Evolutionary conservation across 1,140 invertebrate genomes (phyloP).

Genomic region (Argopecten irradians): DNA sequence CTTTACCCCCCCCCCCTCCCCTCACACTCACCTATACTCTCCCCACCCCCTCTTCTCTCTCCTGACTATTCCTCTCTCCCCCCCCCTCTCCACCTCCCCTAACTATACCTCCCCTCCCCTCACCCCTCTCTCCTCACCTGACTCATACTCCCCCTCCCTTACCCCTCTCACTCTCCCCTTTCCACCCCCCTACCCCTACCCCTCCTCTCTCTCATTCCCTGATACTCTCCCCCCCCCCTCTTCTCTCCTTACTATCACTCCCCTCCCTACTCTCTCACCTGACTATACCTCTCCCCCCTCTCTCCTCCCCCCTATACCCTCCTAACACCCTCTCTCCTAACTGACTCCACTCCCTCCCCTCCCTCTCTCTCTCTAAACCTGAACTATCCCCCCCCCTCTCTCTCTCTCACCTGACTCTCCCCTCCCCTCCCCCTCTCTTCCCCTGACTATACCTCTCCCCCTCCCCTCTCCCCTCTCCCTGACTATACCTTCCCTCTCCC

Average conservation of each 20-base stretch:
- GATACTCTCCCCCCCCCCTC: background rate
- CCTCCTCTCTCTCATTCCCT: too few species aligned
- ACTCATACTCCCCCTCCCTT: background rate
- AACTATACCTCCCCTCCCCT: background rate
- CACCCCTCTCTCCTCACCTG: too few species aligned
- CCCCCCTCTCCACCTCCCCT: background rate
- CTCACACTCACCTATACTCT: background rate
- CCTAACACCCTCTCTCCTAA: background rate
- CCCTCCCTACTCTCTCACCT: too few species aligned
- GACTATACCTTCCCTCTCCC: too few species aligned
- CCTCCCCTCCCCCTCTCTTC: too few species aligned
- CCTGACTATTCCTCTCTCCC: background rate
- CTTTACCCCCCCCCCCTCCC: background rate
- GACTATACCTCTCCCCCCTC: background rate
- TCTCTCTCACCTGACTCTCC: too few species aligned
- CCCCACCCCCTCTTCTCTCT: background rate
- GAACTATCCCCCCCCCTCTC: too few species aligned
- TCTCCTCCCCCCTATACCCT: background rate
- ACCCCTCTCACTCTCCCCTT: too few species aligned
- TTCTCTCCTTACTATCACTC: slow-evolving; percentile 28
- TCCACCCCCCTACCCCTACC: too few species aligned
- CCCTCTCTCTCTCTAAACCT: too few species aligned
- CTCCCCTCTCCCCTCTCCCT: too few species aligned
- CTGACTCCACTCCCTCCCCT: background rate
- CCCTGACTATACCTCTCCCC: too few species aligned